These are phyloP conservation scores for Pterostichus madidus DNA, from an alignment of 2,888 invertebrate genomes.

Conservation along the genomic window DNA sequence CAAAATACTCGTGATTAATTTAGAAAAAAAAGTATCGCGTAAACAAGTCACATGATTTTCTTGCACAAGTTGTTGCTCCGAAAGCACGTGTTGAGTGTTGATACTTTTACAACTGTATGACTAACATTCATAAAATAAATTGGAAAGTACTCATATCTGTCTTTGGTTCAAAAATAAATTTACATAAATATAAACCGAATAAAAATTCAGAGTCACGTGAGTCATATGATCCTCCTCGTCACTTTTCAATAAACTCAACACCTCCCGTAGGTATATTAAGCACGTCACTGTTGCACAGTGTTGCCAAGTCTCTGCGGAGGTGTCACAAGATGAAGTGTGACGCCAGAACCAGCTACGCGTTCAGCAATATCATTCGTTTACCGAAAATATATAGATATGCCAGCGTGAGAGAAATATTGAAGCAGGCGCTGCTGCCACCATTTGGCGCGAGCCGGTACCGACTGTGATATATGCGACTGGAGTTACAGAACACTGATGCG, in stretches of 20 bases:
- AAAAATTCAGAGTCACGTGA: not conserved
- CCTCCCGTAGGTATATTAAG: slow-evolving; percentile 29
- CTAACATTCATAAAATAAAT: too few relatives aligned
- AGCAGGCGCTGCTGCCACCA: slow-evolving; percentile 16
- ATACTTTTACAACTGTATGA: too few relatives aligned
- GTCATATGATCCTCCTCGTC: not conserved
- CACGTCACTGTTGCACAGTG: slow-evolving; percentile 19
- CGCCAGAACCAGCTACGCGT: slow-evolving; percentile 6
- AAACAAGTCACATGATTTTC: too few relatives aligned
- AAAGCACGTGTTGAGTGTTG: too few relatives aligned
- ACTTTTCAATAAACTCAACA: not conserved
- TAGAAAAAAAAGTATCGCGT: too few relatives aligned
- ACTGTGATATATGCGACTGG: slow-evolving; percentile 13
- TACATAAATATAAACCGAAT: not conserved
- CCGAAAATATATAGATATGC: slow-evolving; percentile 33
- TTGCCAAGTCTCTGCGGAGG: slow-evolving; percentile 21
- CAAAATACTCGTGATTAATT: too few relatives aligned
- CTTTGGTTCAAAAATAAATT: too few relatives aligned
- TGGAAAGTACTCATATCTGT: too few relatives aligned
- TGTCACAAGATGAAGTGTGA: slow-evolving; percentile 32
- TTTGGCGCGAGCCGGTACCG: not conserved
- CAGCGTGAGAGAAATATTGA: slow-evolving; percentile 24
- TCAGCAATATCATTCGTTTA: slow-evolving; percentile 24
- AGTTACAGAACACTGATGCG: not conserved
- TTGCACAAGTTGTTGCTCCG: too few relatives aligned